These are phyloP conservation scores for Hydraecia micacea DNA, from an alignment of 2,888 invertebrate genomes.

Conservation along the genomic window DNA sequence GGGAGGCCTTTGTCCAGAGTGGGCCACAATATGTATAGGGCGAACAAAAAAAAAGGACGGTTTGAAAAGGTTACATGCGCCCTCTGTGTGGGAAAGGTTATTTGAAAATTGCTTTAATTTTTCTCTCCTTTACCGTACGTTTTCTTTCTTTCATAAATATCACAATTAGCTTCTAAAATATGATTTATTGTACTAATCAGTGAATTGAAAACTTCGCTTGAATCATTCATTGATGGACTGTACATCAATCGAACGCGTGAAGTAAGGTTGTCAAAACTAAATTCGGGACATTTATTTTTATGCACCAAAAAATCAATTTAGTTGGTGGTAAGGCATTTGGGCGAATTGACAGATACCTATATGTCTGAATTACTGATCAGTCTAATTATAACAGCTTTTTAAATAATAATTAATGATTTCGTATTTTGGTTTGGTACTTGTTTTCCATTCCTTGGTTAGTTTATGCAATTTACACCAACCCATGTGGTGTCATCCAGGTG, in stretches of 20 bases:
- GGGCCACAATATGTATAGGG: no score
- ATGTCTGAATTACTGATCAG: background rate
- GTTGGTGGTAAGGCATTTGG: background rate
- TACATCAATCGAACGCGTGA: conserved; percentile 4
- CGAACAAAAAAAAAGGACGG: no score
- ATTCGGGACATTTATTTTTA: background rate
- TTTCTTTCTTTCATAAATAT: background rate
- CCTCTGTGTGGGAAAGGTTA: background rate
- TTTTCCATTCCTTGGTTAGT: background rate
- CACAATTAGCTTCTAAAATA: background rate
- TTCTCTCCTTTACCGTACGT: background rate
- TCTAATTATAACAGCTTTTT: background rate
- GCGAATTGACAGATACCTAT: background rate
- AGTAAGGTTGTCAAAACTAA: conserved; percentile 18
- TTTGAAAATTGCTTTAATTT: background rate
- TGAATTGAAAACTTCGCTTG: conserved; percentile 5
- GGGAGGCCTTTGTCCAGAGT: no score
- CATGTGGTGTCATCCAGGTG: background rate
- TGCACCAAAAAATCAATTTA: background rate
- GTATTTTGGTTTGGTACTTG: background rate
- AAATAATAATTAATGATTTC: background rate
- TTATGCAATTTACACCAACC: conserved; percentile 2
- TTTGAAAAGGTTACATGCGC: background rate
- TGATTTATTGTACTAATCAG: background rate
- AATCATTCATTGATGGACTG: conserved; percentile 14